Evolutionary conservation across 2,888 invertebrate species (phyloP).

Genomic region (Acleris cristana): DNA sequence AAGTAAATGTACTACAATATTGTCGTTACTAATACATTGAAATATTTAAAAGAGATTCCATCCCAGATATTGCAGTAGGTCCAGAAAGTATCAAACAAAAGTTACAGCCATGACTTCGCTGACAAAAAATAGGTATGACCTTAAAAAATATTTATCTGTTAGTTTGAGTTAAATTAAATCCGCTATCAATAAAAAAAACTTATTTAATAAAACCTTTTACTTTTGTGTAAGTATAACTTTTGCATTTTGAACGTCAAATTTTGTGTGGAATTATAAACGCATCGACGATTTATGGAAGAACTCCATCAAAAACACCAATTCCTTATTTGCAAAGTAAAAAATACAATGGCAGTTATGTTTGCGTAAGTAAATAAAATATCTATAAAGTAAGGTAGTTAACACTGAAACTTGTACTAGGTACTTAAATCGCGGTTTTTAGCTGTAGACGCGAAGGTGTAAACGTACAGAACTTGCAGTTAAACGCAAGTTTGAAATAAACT

Average conservation of each 20-base stretch:
- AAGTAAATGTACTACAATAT: slow-evolving; percentile 69
- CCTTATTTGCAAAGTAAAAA: too few relatives aligned
- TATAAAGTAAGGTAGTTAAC: too few relatives aligned
- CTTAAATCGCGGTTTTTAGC: too few relatives aligned
- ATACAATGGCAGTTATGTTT: too few relatives aligned
- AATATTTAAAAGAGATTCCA: slow-evolving; percentile 62
- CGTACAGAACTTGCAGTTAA: too few relatives aligned
- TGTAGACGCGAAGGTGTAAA: too few relatives aligned
- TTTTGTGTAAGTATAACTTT: slow-evolving; percentile 49
- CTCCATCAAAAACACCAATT: background rate
- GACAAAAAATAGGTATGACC: slow-evolving; percentile 44
- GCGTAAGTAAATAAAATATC: too few relatives aligned
- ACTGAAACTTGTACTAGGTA: too few relatives aligned
- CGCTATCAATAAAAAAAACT: slow-evolving; percentile 75
- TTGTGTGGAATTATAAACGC: slow-evolving; percentile 40
- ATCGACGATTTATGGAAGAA: background rate
- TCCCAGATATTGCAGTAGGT: slow-evolving; percentile 78
- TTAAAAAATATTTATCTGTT: slow-evolving; percentile 46
- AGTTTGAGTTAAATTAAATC: slow-evolving; percentile 59
- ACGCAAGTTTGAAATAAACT: background rate
- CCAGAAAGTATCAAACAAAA: slow-evolving; percentile 51
- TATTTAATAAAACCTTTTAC: slow-evolving; percentile 57
- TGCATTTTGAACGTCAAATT: slow-evolving; percentile 42
- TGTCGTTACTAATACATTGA: slow-evolving; percentile 73
- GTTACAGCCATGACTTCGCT: slow-evolving; percentile 63